A percentile compares a stretch with the other conserved stretches of the same genome.
These are phyloP conservation scores for Grantiella picta DNA, from an alignment of 2,113 vertebrate species.

Conservation along the genomic window DNA sequence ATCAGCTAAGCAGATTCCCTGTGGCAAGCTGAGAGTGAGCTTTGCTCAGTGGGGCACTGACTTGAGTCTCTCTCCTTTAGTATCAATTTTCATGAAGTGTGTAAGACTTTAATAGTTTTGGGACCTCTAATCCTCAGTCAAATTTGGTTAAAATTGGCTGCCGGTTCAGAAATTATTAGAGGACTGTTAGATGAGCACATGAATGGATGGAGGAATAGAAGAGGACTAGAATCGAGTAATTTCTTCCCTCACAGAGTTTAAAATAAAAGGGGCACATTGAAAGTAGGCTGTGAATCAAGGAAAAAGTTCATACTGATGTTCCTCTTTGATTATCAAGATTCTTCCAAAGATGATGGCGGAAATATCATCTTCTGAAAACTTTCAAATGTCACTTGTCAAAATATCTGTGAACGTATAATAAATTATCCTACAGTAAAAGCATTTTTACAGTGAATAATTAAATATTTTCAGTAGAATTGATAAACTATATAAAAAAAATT, in stretches of 20 bases:
- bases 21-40: not conserved
- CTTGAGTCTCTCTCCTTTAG: not conserved
- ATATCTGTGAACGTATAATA: not conserved
- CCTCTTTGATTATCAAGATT: not conserved
- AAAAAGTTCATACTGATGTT: not conserved
- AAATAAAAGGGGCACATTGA: not conserved
- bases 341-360: not conserved
- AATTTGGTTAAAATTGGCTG: constrained; percentile 50
- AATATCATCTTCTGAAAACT: not conserved
- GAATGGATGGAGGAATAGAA: not conserved
- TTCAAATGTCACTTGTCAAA: not conserved
- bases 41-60: not conserved
- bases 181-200: not conserved
- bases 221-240: not conserved
- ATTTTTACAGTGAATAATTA: not conserved
- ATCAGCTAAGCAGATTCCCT: not conserved
- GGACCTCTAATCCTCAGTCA: constrained; percentile 55
- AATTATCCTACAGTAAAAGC: not conserved
- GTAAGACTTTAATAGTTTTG: constrained; percentile 41
- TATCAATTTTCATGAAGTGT: constrained; percentile 23
- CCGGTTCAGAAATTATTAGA: constrained; percentile 22
- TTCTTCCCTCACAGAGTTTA: not conserved
- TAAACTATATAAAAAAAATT: not conserved
- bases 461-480: not conserved
- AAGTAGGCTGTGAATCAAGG: not conserved